Conservation (phyloP, 2,797 vertebrate genomes). For the Salarias fasciatus region DNA sequence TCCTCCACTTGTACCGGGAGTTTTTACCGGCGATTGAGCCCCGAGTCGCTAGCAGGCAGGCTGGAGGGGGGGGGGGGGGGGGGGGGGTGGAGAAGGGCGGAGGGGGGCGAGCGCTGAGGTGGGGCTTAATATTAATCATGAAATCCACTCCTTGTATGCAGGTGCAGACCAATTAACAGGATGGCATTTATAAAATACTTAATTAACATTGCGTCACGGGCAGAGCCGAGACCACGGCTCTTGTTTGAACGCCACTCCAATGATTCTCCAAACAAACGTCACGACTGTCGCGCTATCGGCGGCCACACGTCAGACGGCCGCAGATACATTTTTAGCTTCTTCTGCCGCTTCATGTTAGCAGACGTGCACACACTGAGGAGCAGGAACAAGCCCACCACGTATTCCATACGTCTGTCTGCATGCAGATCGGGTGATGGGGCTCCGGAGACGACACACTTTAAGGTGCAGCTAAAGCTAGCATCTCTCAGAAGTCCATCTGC, state of each 20-base stretch:
- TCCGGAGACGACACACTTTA: too few species aligned
- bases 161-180: constrained; percentile 98
- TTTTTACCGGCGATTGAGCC: constrained; percentile 83
- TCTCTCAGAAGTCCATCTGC: too few species aligned
- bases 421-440: too few species aligned
- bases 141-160: constrained; percentile 90
- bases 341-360: too few species aligned
- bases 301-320: constrained; percentile 67
- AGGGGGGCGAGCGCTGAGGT: constrained; percentile 64
- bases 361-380: too few species aligned
- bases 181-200: constrained; percentile 93
- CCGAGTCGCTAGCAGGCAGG: too few species aligned
- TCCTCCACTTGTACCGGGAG: constrained; percentile 93
- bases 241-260: constrained; percentile 90
- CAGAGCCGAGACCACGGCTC: constrained; percentile 88
- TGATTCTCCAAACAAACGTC: constrained; percentile 85
- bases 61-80: constrained; percentile 55
- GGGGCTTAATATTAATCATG: constrained; percentile 81
- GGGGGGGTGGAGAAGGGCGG: constrained; percentile 49
- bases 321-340: constrained; percentile 5
- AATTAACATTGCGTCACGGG: constrained; percentile 93
- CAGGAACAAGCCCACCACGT: too few species aligned
- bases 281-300: constrained; percentile 76
- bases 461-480: too few species aligned
- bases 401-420: too few species aligned